phyloP scores from a whole-genome alignment of 2,113 vertebrate species.

The Corythoichthys intestinalis region DNA sequence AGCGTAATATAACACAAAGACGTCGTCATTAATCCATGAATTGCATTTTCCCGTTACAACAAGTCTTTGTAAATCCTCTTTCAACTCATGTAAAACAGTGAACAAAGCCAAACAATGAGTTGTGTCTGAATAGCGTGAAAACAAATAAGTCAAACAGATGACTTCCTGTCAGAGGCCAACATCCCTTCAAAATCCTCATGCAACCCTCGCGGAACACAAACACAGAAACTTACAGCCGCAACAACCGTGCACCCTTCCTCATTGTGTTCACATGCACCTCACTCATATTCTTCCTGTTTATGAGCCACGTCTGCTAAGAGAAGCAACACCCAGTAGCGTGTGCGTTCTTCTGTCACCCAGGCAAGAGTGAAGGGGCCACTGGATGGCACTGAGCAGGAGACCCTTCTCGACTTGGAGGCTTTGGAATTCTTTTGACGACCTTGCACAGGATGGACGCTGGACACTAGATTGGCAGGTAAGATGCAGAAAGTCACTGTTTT shows the following conservation, averaged over 20 bases:
- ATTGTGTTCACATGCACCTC: constrained; percentile 56
- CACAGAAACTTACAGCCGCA: constrained; percentile 14
- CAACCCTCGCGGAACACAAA: constrained; percentile 17
- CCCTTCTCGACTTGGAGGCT: constrained; percentile 12
- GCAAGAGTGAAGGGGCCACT: constrained; percentile 25
- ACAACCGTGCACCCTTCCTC: constrained; percentile 44
- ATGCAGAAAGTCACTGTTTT: background rate
- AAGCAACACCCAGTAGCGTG: background rate
- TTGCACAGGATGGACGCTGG: constrained; percentile 39
- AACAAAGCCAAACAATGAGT: constrained; percentile 44
- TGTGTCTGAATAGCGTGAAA: constrained; percentile 38
- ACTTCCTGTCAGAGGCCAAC: constrained; percentile 53
- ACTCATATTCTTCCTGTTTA: constrained; percentile 68
- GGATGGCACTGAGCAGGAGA: constrained; percentile 48
- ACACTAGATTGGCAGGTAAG: constrained; percentile 53
- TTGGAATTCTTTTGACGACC: constrained; percentile 8
- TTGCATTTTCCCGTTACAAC: background rate
- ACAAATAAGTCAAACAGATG: constrained; percentile 45
- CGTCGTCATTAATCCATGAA: background rate
- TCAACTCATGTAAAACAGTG: constrained; percentile 7
- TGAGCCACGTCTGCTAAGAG: constrained; percentile 9
- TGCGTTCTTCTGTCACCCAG: constrained; percentile 24
- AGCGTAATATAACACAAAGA: no score
- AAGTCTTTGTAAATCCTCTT: background rate
- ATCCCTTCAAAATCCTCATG: constrained; percentile 49